phyloP scores from a whole-genome alignment of 2,797 vertebrate species.

The Fundulus diaphanus region DNA sequence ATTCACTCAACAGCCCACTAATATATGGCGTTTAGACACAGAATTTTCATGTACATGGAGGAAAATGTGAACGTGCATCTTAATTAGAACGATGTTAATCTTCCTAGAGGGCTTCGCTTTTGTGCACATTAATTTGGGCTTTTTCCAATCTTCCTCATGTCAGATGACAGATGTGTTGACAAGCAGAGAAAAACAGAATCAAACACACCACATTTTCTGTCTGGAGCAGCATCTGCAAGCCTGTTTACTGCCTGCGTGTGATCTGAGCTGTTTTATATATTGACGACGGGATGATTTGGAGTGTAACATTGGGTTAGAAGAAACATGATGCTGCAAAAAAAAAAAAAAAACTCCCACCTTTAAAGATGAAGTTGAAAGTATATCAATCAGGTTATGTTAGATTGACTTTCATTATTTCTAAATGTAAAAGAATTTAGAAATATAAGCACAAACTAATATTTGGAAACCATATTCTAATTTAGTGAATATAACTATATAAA shows the following conservation, averaged over 20 bases:
- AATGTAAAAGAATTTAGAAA: background rate
- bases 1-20: conserved; percentile 27
- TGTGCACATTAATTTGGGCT: conserved; percentile 74
- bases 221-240: conserved; percentile 37
- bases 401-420: background rate
- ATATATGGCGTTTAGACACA: conserved; percentile 42
- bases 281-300: conserved; percentile 51
- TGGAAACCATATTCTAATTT: background rate
- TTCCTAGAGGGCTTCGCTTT: conserved; percentile 74
- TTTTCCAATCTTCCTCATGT: conserved; percentile 71
- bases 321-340: conserved; percentile 20
- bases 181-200: conserved; percentile 65
- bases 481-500: no score
- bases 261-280: conserved; percentile 52
- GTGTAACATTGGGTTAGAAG: conserved; percentile 33
- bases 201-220: conserved; percentile 59
- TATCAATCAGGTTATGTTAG: background rate
- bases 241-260: background rate
- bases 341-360: conserved; percentile 10
- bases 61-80: conserved; percentile 72
- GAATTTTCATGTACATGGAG: conserved; percentile 44
- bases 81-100: conserved; percentile 70
- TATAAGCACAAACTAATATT: background rate
- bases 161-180: conserved; percentile 74
- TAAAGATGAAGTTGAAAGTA: conserved; percentile 2